phyloP scores from a whole-genome alignment of 2,113 vertebrate species.

The Pseudolaguvia tuberculata region DNA sequence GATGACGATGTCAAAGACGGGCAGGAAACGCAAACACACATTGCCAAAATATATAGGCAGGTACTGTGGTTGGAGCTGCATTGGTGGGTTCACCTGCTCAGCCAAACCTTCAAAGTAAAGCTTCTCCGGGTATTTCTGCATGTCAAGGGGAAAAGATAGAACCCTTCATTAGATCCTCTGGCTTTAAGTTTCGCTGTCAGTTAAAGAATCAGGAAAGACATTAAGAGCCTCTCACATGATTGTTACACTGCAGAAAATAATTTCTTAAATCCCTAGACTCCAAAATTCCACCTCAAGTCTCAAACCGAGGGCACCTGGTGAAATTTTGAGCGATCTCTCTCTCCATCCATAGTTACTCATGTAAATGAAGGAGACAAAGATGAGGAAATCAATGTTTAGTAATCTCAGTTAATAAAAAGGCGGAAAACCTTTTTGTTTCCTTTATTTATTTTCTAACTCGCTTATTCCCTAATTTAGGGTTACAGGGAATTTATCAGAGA shows the following conservation, averaged over 20 bases:
- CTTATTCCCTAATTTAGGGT: too few species aligned
- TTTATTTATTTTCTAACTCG: too few species aligned
- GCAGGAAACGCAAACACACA: conserved; percentile 94
- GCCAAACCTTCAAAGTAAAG: conserved; percentile 97
- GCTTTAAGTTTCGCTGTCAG: too few species aligned
- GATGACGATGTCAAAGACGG: conserved; percentile 98
- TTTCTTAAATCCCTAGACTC: not conserved
- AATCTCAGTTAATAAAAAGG: not conserved
- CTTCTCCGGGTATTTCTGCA: conserved; percentile 97
- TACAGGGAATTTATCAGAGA: too few species aligned
- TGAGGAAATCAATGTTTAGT: not conserved
- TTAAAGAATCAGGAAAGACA: not conserved
- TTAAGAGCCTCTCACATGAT: not conserved
- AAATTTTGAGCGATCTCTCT: not conserved
- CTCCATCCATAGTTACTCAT: conserved; percentile 2
- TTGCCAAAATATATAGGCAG: conserved; percentile 98
- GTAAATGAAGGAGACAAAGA: not conserved
- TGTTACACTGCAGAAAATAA: not conserved
- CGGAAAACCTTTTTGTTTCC: too few species aligned
- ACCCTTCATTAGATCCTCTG: not conserved
- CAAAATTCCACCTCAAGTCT: not conserved
- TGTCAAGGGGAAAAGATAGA: not conserved
- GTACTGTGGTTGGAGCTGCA: conserved; percentile 91
- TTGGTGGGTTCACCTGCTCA: conserved; percentile 92
- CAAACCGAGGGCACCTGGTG: not conserved